Conservation (phyloP, 2,888 invertebrate genomes). For the Neoascia interrupta region DNA sequence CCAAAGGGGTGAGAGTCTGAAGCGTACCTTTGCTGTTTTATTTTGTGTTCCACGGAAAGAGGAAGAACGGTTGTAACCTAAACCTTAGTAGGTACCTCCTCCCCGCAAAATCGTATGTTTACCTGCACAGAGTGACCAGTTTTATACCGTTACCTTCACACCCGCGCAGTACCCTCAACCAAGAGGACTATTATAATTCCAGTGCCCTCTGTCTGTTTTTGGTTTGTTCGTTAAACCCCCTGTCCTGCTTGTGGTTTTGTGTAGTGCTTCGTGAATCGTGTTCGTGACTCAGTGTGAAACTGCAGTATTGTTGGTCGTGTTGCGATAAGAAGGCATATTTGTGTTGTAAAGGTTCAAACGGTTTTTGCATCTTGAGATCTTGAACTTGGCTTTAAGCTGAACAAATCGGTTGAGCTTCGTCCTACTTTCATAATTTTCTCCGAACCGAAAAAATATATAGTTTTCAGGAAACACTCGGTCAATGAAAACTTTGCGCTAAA, state of each 20-base stretch:
- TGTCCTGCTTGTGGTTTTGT: conserved; percentile 47
- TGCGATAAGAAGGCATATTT: conserved; percentile 1
- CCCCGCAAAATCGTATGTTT: conserved; percentile 9
- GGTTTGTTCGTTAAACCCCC: conserved; percentile 51
- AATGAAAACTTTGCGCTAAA: not conserved
- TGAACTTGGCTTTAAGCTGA: conserved; percentile 49
- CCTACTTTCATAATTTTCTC: conserved; percentile 53
- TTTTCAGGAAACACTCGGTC: too few relatives aligned
- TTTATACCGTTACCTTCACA: conserved; percentile 43
- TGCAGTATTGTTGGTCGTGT: conserved; percentile 31
- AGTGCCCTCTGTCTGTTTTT: not conserved
- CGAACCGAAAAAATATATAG: too few relatives aligned
- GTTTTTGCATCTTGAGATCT: conserved; percentile 53
- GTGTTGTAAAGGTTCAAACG: conserved; percentile 59
- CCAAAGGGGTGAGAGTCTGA: conserved; percentile 28
- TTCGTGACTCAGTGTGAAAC: conserved; percentile 49
- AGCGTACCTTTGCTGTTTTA: conserved; percentile 38
- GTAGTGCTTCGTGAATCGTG: conserved; percentile 23
- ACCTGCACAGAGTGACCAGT: conserved; percentile 37
- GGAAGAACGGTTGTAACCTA: conserved; percentile 41
- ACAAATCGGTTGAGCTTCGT: conserved; percentile 47
- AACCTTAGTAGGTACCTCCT: too few relatives aligned
- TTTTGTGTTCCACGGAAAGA: conserved; percentile 11
- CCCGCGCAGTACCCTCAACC: conserved; percentile 28
- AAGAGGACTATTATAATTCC: conserved; percentile 21